Conservation (phyloP, 1,140 invertebrate genomes). For the Ylistrum balloti region DNA sequence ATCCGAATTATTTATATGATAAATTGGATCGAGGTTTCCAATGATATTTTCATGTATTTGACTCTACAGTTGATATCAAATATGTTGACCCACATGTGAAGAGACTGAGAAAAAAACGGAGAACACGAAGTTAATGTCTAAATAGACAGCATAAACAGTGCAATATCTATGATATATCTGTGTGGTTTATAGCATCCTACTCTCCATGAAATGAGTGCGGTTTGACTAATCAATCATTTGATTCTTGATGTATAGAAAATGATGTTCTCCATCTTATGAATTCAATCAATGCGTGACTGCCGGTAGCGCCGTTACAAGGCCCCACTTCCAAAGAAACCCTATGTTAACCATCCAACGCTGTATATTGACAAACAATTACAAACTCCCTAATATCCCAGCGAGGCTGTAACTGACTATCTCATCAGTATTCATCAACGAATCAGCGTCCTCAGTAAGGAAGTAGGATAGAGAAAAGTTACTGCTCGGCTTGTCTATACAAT, state of each 20-base stretch:
- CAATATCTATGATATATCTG: no score
- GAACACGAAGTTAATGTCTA: no score
- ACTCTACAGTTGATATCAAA: no score
- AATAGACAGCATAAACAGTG: no score
- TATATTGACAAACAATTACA: constrained; percentile 38
- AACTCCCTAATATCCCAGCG: not conserved
- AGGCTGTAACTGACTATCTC: not conserved
- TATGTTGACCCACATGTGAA: no score
- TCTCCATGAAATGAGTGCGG: not conserved
- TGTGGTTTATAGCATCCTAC: no score
- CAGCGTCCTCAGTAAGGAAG: not conserved
- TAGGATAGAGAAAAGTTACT: not conserved
- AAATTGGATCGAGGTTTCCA: no score
- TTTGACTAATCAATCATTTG: not conserved
- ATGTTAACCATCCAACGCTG: not conserved
- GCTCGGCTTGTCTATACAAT: not conserved
- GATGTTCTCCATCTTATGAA: not conserved
- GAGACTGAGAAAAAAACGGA: no score
- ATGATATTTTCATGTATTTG: no score
- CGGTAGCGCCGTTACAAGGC: not conserved
- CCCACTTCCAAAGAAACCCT: not conserved
- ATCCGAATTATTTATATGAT: no score
- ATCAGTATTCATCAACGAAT: constrained; percentile 31
- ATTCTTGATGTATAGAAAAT: not conserved
- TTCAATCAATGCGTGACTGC: not conserved